Conservation (phyloP, 1,140 invertebrate genomes). For the Drosophila serrata region DNA sequence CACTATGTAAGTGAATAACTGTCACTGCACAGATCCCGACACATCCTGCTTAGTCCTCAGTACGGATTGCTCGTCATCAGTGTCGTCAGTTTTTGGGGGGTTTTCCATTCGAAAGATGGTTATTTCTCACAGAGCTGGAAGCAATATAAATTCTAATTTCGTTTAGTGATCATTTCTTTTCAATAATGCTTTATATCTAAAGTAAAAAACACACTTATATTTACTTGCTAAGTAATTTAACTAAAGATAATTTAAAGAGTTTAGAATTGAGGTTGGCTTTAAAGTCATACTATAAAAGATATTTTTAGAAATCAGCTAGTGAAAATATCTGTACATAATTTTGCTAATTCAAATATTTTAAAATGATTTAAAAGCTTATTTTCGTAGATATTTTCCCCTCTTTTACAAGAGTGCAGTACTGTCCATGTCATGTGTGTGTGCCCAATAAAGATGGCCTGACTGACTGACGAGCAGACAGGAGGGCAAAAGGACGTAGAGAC, state of each 20-base stretch:
- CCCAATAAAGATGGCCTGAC: slow-evolving; percentile 22
- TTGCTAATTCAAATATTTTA: background rate
- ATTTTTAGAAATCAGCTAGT: no score
- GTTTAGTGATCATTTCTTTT: background rate
- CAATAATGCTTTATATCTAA: no score
- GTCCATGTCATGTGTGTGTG: slow-evolving; percentile 9
- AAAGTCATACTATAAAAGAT: no score
- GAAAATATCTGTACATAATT: background rate
- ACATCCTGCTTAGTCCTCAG: slow-evolving; percentile 29
- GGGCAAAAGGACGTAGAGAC: slow-evolving; percentile 23
- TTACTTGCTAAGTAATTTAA: background rate
- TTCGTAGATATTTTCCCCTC: background rate
- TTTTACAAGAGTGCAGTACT: slow-evolving; percentile 1
- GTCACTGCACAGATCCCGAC: slow-evolving; percentile 60
- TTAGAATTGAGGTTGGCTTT: no score
- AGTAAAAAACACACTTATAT: no score
- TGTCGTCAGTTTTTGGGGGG: background rate
- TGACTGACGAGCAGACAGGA: slow-evolving; percentile 6
- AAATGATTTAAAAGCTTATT: background rate
- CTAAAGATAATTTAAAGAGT: no score
- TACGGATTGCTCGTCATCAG: slow-evolving; percentile 22
- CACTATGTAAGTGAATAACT: slow-evolving; percentile 80
- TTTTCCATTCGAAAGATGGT: background rate
- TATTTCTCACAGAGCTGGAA: background rate
- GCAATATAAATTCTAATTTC: no score